A percentile compares a stretch with the other conserved stretches of the same genome.
Evolutionary conservation across 1,140 invertebrate genomes (phyloP).

Genomic region (Oryctes rhinoceros): DNA sequence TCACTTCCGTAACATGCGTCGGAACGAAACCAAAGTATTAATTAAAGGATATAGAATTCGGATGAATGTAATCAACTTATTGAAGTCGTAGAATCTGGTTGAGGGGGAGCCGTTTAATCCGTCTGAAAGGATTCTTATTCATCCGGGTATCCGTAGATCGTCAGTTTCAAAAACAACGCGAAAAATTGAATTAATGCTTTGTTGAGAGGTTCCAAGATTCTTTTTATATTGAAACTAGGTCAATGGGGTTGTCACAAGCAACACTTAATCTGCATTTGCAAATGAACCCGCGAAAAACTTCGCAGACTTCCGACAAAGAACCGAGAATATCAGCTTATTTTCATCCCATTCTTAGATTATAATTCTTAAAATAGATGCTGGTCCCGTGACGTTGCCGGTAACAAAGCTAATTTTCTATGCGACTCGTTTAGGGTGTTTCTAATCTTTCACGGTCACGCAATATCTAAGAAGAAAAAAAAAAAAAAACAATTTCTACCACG

Average conservation of each 20-base stretch:
- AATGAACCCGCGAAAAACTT: background rate
- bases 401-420: background rate
- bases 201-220: background rate
- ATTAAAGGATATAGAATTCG: too few species aligned
- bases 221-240: background rate
- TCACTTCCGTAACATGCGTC: too few species aligned
- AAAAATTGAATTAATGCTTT: slow-evolving; percentile 7
- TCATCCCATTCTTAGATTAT: too few species aligned
- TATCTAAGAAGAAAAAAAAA: background rate
- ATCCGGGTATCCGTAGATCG: background rate
- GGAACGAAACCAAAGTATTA: too few species aligned
- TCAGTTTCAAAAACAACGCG: background rate
- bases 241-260: slow-evolving; percentile 9
- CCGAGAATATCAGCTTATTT: too few species aligned
- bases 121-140: background rate
- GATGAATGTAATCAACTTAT: background rate
- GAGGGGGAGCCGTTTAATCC: background rate
- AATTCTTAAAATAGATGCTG: too few species aligned
- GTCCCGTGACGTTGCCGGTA: too few species aligned
- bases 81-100: background rate
- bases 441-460: slow-evolving; percentile 7
- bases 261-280: slow-evolving; percentile 10
- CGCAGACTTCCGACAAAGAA: background rate
- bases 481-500: background rate
- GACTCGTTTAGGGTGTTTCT: background rate